Base-by-base conservation (phyloP, 2,888 invertebrate genomes). In the Drosophila monieri region DNA sequence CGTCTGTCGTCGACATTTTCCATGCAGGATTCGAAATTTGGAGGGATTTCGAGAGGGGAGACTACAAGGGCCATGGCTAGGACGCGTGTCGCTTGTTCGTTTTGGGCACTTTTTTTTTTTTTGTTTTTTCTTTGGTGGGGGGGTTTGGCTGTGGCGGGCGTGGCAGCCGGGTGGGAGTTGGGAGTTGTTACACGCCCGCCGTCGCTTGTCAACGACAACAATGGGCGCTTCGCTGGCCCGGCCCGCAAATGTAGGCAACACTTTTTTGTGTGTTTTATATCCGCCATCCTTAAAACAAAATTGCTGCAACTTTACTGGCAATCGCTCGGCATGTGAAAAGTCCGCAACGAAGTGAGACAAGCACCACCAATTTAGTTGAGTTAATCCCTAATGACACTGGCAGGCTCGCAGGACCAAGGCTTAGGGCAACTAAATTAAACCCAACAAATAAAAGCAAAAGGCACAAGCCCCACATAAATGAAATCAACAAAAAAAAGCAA, bases 51-150 rank as follows among this genome's bases (percentile, higher is more conserved):
- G 54, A 44, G 30, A 15, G 54, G 55, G 41, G 43, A 43, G 43
- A 25, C 51, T 49, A n/a, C 49, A 74, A 72, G 68, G 60, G 55
- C 60, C 61, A 55, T 51, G 67, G 71, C 70, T 76, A 67, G 80
- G 74, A 83, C 85, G 85, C 84, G 86, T 86, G 84, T 79, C 85
- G 84, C 81, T 81, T 79, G 84, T 81, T 86, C 85, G 85, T 81
- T 81, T 81, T 81, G 79, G 79, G 74, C 74, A 59, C 37, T 59
- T 59, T 58, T 58, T 8, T 41, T n/a, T 9, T 23, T 37, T 64
- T 8, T 39, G 2, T 15, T 15, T 77, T 77, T 73, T 79, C 77
- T 68, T 81, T 77, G 71, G 67, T 67, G 48, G 60, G 65, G 65
- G 65, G 67, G 69, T 43, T 60, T 65, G 65, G 39, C 51, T 52